Evolutionary conservation across 2,797 vertebrate species (phyloP), one percentile per base, ranked within the genome.

Genomic region (Arrhamphus sclerolepis): DNA sequence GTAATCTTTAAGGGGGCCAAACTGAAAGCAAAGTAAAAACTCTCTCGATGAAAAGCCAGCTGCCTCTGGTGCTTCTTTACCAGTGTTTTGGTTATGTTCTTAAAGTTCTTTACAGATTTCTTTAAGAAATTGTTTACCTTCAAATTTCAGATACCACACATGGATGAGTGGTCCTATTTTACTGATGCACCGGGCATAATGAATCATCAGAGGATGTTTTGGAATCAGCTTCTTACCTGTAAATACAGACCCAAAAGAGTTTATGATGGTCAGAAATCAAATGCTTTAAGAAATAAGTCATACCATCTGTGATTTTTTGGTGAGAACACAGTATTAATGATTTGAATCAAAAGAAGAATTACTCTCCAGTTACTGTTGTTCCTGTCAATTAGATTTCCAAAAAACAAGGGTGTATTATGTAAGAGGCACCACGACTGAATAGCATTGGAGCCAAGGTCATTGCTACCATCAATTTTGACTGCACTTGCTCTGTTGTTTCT

Each of bases 91-190:
- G 46, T 47, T 24, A 47, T 47, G 14, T 47, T 47, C 46, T 47
- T 47, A 17, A 47, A 47, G 46, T 47, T 47, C 16, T 47, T 46
- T 20, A 46, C 43, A 46, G 43, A 46, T 46, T 46, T 46, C 19
- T 20, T 46, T 9, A 46, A 46, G 19, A 46, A 46, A 46, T 46
- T 46, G 43, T 46, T 46, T 46, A 20, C 9, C 52, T 49, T 56
- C 44, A 65, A 41, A 53, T 11, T 39, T 6, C 58, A 84, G 75
- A 16, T 74, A 77, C 68, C 68, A 77, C 2, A 69, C 39, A 7
- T 78, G 66, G 59, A 79, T 53, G 2, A 78, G 46, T 26, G 72
- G 59, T 5, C 66, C 71, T 8, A 61, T 65, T 56, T 62, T 17
- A n/a, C 56, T 51, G 17, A 78, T 78, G 28, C 54, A 58, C 6